A percentile compares a stretch with the other conserved stretches of the same genome.
Conservation (phyloP, 2,888 invertebrate genomes). For the Morpho achilles region DNA sequence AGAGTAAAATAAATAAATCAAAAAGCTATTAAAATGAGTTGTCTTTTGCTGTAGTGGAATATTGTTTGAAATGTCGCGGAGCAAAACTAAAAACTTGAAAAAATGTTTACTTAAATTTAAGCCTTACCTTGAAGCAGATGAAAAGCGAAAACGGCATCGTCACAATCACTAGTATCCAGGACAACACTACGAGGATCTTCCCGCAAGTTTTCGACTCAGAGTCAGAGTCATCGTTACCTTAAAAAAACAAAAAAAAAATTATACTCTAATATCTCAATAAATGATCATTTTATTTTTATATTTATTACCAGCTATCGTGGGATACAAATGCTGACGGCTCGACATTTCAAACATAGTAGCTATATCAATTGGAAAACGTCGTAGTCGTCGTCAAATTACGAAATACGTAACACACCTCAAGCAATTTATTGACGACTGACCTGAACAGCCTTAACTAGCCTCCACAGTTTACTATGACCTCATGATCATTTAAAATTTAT, state of each 20-base stretch:
- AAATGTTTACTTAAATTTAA: not conserved
- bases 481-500: constrained; percentile 48
- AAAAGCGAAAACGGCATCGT: constrained; percentile 96
- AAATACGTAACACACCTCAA: constrained; percentile 33
- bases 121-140: constrained; percentile 93
- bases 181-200: constrained; percentile 87
- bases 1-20: no score
- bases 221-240: constrained; percentile 76
- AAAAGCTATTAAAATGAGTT: no score
- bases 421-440: constrained; percentile 35
- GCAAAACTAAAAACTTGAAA: not conserved
- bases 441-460: constrained; percentile 16
- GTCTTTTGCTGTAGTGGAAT: not conserved
- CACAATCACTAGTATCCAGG: constrained; percentile 89
- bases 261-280: not conserved
- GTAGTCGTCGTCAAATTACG: constrained; percentile 14
- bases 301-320: constrained; percentile 42
- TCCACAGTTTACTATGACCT: not conserved
- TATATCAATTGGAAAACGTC: constrained; percentile 22
- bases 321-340: constrained; percentile 61
- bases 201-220: constrained; percentile 88
- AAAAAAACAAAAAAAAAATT: constrained; percentile 32
- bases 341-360: constrained; percentile 62
- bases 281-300: constrained; percentile 1
- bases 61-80: constrained; percentile 1